Evolutionary conservation across 2,888 invertebrate genomes (phyloP).

Genomic region (Rhingia rostrata): DNA sequence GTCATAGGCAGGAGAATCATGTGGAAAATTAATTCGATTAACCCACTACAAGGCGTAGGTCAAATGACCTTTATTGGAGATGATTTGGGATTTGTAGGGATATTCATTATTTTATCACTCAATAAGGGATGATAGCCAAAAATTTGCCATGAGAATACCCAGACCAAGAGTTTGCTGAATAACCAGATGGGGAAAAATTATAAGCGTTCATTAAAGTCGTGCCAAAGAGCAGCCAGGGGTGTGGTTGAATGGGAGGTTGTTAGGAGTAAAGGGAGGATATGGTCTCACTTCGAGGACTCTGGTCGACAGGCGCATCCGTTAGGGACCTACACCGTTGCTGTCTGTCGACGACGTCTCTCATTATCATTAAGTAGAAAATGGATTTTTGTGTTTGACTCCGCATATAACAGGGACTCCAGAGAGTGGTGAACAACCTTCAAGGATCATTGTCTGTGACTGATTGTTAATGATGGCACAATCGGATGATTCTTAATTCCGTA

Average conservation of each 20-base stretch:
- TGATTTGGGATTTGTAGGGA: constrained; percentile 74
- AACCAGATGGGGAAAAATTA: constrained; percentile 61
- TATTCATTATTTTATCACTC: constrained; percentile 78
- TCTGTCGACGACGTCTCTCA: constrained; percentile 26
- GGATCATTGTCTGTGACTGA: constrained; percentile 60
- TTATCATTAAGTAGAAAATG: constrained; percentile 69
- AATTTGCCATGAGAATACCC: constrained; percentile 54
- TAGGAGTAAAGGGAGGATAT: not conserved
- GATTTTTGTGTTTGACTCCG: constrained; percentile 48
- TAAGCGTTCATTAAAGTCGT: constrained; percentile 66
- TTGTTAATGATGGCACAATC: constrained; percentile 71
- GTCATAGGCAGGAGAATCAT: not conserved
- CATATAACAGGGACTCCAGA: constrained; percentile 9
- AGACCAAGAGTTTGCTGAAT: constrained; percentile 29
- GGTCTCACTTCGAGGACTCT: constrained; percentile 47
- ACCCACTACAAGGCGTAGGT: constrained; percentile 35
- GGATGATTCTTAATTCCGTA: constrained; percentile 68
- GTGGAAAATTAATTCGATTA: constrained; percentile 60
- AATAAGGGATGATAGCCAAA: constrained; percentile 68
- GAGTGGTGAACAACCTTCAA: constrained; percentile 25
- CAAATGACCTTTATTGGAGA: constrained; percentile 55
- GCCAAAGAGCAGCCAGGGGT: constrained; percentile 17
- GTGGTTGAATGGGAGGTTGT: constrained; percentile 1
- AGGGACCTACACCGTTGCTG: constrained; percentile 4
- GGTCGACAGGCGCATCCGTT: constrained; percentile 30